Evolutionary conservation across 2,888 invertebrate genomes (phyloP), one percentile per base, ranked within the genome.

Genomic region (Limnephilus auricula): DNA sequence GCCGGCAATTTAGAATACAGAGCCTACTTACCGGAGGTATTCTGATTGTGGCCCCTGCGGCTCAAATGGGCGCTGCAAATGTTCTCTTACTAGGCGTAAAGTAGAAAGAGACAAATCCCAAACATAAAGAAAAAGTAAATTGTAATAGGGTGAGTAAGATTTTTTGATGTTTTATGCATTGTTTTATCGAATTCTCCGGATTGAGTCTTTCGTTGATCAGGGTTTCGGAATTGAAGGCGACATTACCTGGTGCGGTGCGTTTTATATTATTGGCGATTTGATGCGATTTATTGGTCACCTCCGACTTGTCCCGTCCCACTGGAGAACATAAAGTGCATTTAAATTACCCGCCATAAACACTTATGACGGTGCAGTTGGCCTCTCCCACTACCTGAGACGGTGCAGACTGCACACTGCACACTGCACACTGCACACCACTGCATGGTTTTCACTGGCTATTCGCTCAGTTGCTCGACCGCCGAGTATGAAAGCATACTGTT

Each of bases 321-420:
- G 37, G 50, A 40, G 85, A 89, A 85, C 90, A 92, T 92, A 90
- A 90, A 90, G 92, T 92, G 92, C 92, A 90, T 80, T 89, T 90
- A 92, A 90, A 92, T 92, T 90, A 92, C 92, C 90, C 90, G 79
- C 92, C 90, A 89, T 88, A 90, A 88, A 89, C 91, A 91, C 91
- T 91, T 91, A 89, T 37, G 65, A 65, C 65, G 65, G 25, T 65
- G 65, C 65, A 65, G 65, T 65, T 65, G 65, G 65, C 25, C 65
- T 15, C 80, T 80, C 32, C 80, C 80, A 80, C 80, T 32, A 30
- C 18, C 65, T n/a, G 65, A 65, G 65, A 65, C 65, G 65, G 65
- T 65, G 65, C 25, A 65, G 9, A 65, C 65, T 65, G 65, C 65
- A 65, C 9, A n/a, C 4, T 65, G 65, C 6, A 65, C 0, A n/a